Evolutionary conservation across 2,113 vertebrate species (phyloP).

Genomic region (Tringa solitaria): DNA sequence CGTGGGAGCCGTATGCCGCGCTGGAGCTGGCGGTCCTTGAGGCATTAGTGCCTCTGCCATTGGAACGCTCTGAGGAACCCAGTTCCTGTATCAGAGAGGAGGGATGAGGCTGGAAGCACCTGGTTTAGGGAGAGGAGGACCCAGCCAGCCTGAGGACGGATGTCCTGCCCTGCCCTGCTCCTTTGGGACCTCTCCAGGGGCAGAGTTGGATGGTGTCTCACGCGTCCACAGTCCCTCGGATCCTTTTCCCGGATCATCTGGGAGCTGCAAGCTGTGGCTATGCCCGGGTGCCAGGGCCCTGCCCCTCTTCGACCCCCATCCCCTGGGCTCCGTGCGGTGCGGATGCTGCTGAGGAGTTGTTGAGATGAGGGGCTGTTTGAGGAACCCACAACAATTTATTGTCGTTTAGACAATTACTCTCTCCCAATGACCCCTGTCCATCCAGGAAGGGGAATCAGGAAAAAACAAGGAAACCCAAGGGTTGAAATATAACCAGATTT

Average conservation of each 20-base stretch:
- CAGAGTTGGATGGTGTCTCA: background rate
- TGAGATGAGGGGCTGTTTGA: background rate
- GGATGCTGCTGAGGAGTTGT: background rate
- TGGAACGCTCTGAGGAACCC: background rate
- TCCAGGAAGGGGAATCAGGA: background rate
- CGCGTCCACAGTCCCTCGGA: background rate
- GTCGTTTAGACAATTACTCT: background rate
- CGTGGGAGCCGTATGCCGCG: accelerated
- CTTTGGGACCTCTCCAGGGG: background rate
- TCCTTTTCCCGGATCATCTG: background rate
- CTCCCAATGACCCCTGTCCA: background rate
- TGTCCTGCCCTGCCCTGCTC: background rate
- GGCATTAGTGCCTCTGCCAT: background rate
- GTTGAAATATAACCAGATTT: background rate
- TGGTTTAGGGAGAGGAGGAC: background rate
- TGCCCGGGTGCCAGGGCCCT: background rate
- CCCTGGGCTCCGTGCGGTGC: background rate
- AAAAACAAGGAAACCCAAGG: background rate
- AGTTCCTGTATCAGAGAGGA: background rate
- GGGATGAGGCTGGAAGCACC: background rate
- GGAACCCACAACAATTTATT: background rate
- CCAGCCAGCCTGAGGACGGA: accelerated
- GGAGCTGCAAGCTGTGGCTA: background rate
- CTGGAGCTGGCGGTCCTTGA: background rate
- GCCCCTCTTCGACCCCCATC: accelerated